Conservation (phyloP, 2,113 vertebrate species). For the Daphoenositta chrysoptera region DNA sequence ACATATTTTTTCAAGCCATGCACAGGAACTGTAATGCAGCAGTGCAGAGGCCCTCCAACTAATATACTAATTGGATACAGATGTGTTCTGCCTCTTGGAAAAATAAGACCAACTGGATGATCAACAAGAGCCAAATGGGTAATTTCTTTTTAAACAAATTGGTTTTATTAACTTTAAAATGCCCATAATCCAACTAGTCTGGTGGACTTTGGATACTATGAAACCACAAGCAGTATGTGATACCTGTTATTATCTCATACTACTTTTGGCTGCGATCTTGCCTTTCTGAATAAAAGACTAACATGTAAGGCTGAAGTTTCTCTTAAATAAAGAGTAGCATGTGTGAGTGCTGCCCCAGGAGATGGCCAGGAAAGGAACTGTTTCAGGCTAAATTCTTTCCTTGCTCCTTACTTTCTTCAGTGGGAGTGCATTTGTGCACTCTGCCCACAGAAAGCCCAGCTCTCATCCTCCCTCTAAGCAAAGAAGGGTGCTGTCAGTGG, state of each 20-base stretch:
- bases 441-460: not conserved
- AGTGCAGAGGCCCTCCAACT: constrained; percentile 3
- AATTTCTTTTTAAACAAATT: constrained; percentile 61
- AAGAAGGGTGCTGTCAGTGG: not conserved
- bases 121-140: constrained; percentile 39
- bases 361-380: constrained; percentile 14
- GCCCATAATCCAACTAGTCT: constrained; percentile 38
- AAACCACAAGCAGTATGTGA: constrained; percentile 26
- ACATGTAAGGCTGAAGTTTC: not conserved
- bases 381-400: constrained; percentile 5
- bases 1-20: not conserved
- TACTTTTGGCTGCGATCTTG: constrained; percentile 32
- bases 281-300: not conserved
- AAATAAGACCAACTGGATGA: constrained; percentile 49
- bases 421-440: not conserved
- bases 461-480: not conserved
- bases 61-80: constrained; percentile 31
- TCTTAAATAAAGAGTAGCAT: constrained; percentile 4
- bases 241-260: constrained; percentile 54
- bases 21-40: not conserved
- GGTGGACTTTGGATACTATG: constrained; percentile 6
- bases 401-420: not conserved
- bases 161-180: constrained; percentile 53
- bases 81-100: constrained; percentile 24
- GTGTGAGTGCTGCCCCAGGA: not conserved